phyloP scores from a whole-genome alignment of 2,797 vertebrate species.

The Erpetoichthys calabaricus region DNA sequence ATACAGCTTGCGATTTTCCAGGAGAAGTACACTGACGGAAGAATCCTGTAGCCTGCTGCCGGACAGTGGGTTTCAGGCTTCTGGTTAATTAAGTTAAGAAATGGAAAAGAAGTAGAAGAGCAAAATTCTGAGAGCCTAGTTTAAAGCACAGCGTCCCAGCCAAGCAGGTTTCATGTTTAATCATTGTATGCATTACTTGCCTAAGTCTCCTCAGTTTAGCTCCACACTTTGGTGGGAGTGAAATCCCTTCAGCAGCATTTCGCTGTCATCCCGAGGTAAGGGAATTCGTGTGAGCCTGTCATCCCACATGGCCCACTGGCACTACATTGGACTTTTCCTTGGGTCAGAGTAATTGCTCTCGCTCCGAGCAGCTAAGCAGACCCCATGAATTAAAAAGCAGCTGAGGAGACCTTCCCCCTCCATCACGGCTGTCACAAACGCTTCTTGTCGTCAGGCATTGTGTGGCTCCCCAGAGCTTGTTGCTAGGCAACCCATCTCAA shows the following conservation, averaged over 20 bases:
- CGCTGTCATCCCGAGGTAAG: background rate
- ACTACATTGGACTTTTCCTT: slow-evolving; percentile 9
- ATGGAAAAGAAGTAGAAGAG: slow-evolving; percentile 14
- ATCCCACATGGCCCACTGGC: slow-evolving; percentile 1
- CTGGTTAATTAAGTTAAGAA: slow-evolving; percentile 17
- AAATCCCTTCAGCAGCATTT: background rate
- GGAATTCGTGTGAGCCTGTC: slow-evolving; percentile 3
- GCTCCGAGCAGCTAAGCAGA: background rate
- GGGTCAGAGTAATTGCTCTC: slow-evolving; percentile 2
- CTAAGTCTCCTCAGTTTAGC: slow-evolving; percentile 7
- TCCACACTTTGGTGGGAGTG: slow-evolving; percentile 6
- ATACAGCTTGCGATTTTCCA: no score
- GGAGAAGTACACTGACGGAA: slow-evolving; percentile 15
- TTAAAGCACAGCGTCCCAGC: slow-evolving; percentile 17
- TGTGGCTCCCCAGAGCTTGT: slow-evolving; percentile 64
- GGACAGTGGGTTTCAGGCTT: slow-evolving; percentile 15
- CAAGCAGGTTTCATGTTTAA: slow-evolving; percentile 22
- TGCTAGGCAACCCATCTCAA: slow-evolving; percentile 70
- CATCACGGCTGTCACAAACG: slow-evolving; percentile 40
- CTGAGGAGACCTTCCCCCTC: slow-evolving; percentile 31
- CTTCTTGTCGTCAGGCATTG: slow-evolving; percentile 35
- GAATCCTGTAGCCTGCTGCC: slow-evolving; percentile 11
- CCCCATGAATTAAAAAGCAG: slow-evolving; percentile 9
- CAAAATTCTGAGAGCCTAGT: slow-evolving; percentile 15
- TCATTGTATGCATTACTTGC: slow-evolving; percentile 19